A percentile compares a stretch with the other conserved stretches of the same genome.
Evolutionary conservation across 2,797 vertebrate species (phyloP).

Genomic region (Spea hammondii): DNA sequence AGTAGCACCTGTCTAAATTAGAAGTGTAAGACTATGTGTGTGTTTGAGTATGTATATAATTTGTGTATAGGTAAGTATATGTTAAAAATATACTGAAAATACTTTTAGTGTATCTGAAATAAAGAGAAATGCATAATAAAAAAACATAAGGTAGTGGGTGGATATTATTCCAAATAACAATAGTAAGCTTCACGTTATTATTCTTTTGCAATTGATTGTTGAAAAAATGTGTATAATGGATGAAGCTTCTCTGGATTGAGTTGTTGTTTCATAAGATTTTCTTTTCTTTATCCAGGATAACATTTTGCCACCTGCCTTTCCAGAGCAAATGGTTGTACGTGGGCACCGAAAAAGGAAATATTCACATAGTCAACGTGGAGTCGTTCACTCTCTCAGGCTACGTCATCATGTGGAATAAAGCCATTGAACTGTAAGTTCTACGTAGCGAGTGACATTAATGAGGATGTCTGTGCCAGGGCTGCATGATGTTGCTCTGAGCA

Average conservation of each 20-base stretch:
- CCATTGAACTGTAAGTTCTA: constrained; percentile 96
- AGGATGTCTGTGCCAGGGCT: constrained; percentile 43
- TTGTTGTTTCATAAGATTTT: not conserved
- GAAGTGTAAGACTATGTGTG: no score
- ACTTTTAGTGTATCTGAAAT: not conserved
- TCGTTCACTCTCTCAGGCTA: constrained; percentile 99
- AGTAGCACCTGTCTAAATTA: no score
- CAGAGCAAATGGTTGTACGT: constrained; percentile 99
- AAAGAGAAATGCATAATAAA: not conserved
- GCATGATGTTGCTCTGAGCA: constrained; percentile 42
- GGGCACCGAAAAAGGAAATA: constrained; percentile 94
- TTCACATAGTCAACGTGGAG: constrained; percentile 98
- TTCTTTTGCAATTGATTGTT: not conserved
- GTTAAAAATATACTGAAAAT: no score
- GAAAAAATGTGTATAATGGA: not conserved
- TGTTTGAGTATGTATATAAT: no score
- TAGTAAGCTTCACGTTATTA: not conserved
- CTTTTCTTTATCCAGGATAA: constrained; percentile 73
- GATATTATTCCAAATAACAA: not conserved
- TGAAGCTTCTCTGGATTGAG: not conserved
- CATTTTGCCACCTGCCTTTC: constrained; percentile 94
- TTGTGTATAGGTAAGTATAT: no score
- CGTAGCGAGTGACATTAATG: constrained; percentile 39
- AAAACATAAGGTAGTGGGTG: not conserved
- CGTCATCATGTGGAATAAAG: constrained; percentile 99